Conservation (phyloP, 2,888 invertebrate genomes). For the Lomographa bimaculata region DNA sequence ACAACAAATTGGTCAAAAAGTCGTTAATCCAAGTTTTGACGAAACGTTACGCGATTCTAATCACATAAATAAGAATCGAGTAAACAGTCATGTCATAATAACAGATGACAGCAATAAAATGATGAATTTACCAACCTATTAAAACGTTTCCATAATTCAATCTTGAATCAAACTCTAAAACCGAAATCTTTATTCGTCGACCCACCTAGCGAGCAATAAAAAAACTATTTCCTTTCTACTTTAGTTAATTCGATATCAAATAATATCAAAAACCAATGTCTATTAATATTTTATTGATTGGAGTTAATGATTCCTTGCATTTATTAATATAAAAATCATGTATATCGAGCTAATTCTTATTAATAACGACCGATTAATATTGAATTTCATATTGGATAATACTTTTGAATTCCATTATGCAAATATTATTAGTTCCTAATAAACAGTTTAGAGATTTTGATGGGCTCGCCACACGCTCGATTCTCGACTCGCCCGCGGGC, state of each 20-base stretch:
- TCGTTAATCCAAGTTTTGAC: background rate
- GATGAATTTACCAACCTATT: slow-evolving; percentile 18
- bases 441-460: slow-evolving; percentile 72
- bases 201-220: slow-evolving; percentile 44
- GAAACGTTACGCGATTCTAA: background rate
- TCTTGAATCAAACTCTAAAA: slow-evolving; percentile 22
- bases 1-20: no score
- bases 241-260: slow-evolving; percentile 51
- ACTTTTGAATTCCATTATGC: slow-evolving; percentile 75
- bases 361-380: slow-evolving; percentile 75
- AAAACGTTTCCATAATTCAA: slow-evolving; percentile 18
- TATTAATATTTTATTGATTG: slow-evolving; percentile 64
- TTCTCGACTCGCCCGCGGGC: slow-evolving; percentile 17
- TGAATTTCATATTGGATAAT: slow-evolving; percentile 72
- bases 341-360: slow-evolving; percentile 71
- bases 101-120: slow-evolving; percentile 13
- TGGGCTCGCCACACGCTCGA: slow-evolving; percentile 60
- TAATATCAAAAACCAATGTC: slow-evolving; percentile 42
- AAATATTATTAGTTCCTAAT: slow-evolving; percentile 80
- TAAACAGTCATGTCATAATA: slow-evolving; percentile 15
- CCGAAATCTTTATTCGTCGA: slow-evolving; percentile 45
- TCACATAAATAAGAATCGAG: slow-evolving; percentile 2
- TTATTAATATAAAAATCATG: slow-evolving; percentile 60
- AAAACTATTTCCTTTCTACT: slow-evolving; percentile 53
- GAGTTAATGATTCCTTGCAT: slow-evolving; percentile 61